A percentile compares a stretch with the other conserved stretches of the same genome.
Evolutionary conservation across 2,797 vertebrate genomes (phyloP).

Genomic region (Sebastes hubbsi): DNA sequence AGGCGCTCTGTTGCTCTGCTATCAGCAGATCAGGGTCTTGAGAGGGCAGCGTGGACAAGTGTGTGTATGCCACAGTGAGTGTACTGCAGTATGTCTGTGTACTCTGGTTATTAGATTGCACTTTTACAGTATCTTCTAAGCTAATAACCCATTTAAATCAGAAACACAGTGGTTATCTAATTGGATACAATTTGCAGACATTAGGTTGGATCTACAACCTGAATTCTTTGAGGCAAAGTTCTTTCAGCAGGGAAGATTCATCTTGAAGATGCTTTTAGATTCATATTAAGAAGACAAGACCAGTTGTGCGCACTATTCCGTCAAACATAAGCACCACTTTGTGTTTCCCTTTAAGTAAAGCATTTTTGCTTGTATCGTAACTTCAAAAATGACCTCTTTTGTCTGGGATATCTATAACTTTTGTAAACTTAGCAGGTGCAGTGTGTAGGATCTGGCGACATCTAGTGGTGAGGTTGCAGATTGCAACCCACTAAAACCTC

Average conservation of each 20-base stretch:
- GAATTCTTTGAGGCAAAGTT: background rate
- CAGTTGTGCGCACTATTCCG: background rate
- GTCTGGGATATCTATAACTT: background rate
- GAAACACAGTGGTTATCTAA: background rate
- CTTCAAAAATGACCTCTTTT: background rate
- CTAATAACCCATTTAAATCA: background rate
- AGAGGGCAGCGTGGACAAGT: slow-evolving; percentile 40
- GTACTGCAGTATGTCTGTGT: slow-evolving; percentile 25
- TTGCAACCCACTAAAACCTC: too few species aligned
- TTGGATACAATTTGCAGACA: background rate
- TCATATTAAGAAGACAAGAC: background rate
- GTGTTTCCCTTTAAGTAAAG: background rate
- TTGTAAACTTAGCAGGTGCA: background rate
- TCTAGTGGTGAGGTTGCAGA: too few species aligned
- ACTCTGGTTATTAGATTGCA: background rate
- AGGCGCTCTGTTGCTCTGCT: slow-evolving; percentile 47
- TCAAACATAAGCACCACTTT: background rate
- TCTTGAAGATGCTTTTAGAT: background rate
- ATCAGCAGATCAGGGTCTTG: slow-evolving; percentile 57
- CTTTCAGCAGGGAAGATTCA: background rate
- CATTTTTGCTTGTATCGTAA: background rate
- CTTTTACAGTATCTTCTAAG: background rate
- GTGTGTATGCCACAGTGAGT: slow-evolving; percentile 21
- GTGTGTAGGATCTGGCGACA: too few species aligned
- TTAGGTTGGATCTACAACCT: background rate